These are phyloP conservation scores for Varanus komodoensis DNA, from an alignment of 2,113 vertebrate genomes.

Conservation along the genomic window DNA sequence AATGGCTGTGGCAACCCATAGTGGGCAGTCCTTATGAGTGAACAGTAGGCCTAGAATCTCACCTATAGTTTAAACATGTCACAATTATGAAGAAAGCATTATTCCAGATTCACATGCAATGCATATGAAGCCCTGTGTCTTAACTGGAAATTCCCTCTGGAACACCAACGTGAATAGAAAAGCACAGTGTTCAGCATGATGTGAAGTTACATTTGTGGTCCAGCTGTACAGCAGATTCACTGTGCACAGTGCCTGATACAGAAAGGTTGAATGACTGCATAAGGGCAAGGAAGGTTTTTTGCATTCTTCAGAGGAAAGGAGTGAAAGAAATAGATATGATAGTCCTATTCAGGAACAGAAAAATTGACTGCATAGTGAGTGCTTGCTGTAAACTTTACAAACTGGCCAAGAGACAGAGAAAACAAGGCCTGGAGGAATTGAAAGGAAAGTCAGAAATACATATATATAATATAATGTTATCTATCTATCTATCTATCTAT, in stretches of 20 bases:
- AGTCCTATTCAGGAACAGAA: not conserved
- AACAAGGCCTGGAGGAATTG: not conserved
- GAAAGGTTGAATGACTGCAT: not conserved
- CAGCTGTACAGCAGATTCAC: not conserved
- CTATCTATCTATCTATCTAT: too few species aligned
- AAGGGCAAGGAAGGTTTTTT: not conserved
- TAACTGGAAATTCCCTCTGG: not conserved
- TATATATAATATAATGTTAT: not conserved
- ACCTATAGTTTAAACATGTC: not conserved
- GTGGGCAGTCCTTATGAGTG: too few species aligned
- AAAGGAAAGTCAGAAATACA: not conserved
- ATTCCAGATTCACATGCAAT: not conserved
- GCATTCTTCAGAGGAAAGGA: not conserved
- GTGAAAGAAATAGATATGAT: not conserved
- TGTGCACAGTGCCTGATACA: not conserved
- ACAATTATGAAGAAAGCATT: not conserved
- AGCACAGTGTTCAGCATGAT: too few species aligned
- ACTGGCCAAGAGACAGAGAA: too few species aligned
- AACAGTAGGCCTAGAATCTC: not conserved
- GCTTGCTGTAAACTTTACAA: not conserved
- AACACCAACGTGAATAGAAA: not conserved
- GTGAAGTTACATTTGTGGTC: too few species aligned
- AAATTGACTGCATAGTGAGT: not conserved
- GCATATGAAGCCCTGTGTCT: not conserved
- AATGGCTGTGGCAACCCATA: too few species aligned